Base-by-base conservation (phyloP, 2,113 vertebrate species). In the Limnothrissa miodon region DNA sequence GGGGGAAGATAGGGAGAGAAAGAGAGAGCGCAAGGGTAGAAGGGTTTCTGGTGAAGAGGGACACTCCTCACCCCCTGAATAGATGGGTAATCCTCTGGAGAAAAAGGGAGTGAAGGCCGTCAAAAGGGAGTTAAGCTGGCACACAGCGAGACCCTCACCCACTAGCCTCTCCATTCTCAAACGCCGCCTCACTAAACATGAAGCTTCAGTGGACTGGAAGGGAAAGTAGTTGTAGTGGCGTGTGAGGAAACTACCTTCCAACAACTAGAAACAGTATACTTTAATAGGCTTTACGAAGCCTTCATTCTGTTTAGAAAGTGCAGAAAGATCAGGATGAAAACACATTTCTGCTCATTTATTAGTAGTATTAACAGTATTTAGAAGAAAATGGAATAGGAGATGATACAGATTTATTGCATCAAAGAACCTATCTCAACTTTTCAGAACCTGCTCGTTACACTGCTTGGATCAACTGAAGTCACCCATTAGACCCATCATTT, bases 31-130 rank as follows among this genome's bases (percentile, higher is more conserved):
- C 2, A 74, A 81, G 53, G 36, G 74, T 91, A 91, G 92, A 90
- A 87, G 86, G 93, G 91, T 89, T 90, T 90, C 88, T 90, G 88
- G 86, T 83, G 86, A 88, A 33, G 84, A 87, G 88, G 89, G 86
- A 89, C 91, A 90, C 92, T 91, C 91, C 92, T 89, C 91, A 91
- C 87, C 83, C 45, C 86, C 48, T 93, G 90, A 93, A 92, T 92
- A 87, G 92, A 93, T 92, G 83, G 87, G 80, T 86, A 91, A 90
- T 66, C 84, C 66, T n/a, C 90, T 91, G 91, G 90, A 87, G 86
- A 90, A 85, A 74, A 42, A n/a, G n/a, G 74, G 87, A 86, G 85
- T 80, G 84, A 88, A 83, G 81, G 88, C 88, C 84, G 84, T 90
- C 89, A 89, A 87, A 48, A 88, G 85, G 91, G 90, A 91, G 91